Conservation (phyloP, 2,113 vertebrate genomes). For the Otolemur garnettii region DNA sequence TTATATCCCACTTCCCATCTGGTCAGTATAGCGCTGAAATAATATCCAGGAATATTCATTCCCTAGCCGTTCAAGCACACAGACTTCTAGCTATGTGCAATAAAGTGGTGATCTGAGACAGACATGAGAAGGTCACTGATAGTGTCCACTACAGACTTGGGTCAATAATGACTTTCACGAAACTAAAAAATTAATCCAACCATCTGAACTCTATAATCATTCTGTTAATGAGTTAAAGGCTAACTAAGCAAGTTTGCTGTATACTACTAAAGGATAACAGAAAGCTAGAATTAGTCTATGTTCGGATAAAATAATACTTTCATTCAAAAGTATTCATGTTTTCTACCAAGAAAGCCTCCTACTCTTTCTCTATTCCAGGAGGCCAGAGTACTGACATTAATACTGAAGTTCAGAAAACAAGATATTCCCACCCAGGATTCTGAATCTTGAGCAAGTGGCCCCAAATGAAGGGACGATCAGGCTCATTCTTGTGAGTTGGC, state of each 20-base stretch:
- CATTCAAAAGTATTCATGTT: slow-evolving; percentile 20
- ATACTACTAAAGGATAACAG: neutral
- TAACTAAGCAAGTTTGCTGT: neutral
- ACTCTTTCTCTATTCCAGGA: neutral
- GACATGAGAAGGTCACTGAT: neutral
- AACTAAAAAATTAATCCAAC: slow-evolving; percentile 19
- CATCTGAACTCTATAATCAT: neutral
- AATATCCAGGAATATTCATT: neutral
- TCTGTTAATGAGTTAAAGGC: neutral
- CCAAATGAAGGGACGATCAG: neutral
- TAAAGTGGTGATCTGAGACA: neutral
- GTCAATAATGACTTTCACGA: neutral
- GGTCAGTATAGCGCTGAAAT: neutral
- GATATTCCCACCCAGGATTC: neutral
- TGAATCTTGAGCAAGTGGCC: neutral
- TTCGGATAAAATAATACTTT: slow-evolving; percentile 8
- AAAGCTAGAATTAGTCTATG: slow-evolving; percentile 16
- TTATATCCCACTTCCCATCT: neutral
- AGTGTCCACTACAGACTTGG: neutral
- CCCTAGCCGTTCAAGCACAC: neutral
- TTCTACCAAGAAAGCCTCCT: neutral
- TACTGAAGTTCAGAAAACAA: slow-evolving; percentile 44
- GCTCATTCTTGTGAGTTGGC: neutral
- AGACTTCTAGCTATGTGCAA: neutral
- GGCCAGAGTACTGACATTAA: neutral